Evolutionary conservation across 2,113 vertebrate genomes (phyloP), one percentile per base, ranked within the genome.

Genomic region (Connochaetes taurinus): DNA sequence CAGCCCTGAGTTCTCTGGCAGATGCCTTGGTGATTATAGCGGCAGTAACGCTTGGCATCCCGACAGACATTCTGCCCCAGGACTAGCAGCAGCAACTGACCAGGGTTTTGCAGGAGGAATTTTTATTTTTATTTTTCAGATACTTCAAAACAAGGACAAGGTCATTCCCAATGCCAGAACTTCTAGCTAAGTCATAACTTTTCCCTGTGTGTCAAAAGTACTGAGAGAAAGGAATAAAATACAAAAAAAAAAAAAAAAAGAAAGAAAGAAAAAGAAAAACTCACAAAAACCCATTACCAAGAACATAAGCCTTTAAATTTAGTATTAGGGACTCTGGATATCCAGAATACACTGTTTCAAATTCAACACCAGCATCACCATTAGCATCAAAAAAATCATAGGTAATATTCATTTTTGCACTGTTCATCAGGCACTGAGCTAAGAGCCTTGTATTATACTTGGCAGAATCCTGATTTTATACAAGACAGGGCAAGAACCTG

Each of bases 121-220:
- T 94, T 96, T 98, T 96, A 93, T 96, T 97, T 98, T 95, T 96
- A 92, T 92, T 95, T 96, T 95, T 91, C 82, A 90, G 60, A 86
- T 87, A 91, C 89, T 89, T 98, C 71, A 95, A 92, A 94, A 94
- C 53, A 90, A 97, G 71, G 64, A 94, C 55, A 97, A 97, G 31
- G 80, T 94, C 64, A 95, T 12, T 94, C 43, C 12, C 23, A 93
- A 92, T 91, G 71, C 57, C 47, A 81, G 53, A 80, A 89, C 7
- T 31, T 93, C 57, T 90, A 91, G 53, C 10, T 45, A 91, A 97
- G 78, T 19, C 50, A 36, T 82, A 95, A 90, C 23, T 90, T 82
- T 92, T 92, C 76, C n/a, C 53, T 87, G 27, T 47, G n/a, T 58
- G 57, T 94, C 31, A 58, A 78, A 97, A 87, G 36, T 52, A 52